phyloP scores from a whole-genome alignment of 2,888 invertebrate genomes.

The Synanthedon tipuliformis region DNA sequence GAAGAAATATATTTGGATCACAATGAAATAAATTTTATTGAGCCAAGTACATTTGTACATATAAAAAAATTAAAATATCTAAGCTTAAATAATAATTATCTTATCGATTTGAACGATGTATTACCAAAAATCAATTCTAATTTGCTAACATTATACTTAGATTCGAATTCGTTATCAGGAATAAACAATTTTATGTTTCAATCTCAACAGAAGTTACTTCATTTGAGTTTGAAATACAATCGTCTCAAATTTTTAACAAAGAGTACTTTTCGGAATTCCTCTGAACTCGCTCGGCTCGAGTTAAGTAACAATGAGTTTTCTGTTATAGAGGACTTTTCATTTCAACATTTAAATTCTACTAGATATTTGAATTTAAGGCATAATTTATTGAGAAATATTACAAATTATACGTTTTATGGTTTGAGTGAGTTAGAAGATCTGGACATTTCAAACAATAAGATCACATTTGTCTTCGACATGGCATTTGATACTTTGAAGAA shows the following conservation, averaged over 20 bases:
- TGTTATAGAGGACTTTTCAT: constrained; percentile 83
- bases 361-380: constrained; percentile 83
- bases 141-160: constrained; percentile 80
- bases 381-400: constrained; percentile 78
- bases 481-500: constrained; percentile 83
- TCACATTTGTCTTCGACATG: constrained; percentile 77
- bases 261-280: constrained; percentile 79
- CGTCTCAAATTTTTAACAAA: constrained; percentile 77
- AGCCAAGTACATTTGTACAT: constrained; percentile 80
- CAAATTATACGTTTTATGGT: constrained; percentile 79
- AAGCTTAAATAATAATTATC: constrained; percentile 83
- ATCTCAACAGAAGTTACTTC: constrained; percentile 83
- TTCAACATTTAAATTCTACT: constrained; percentile 79
- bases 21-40: constrained; percentile 84
- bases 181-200: constrained; percentile 81
- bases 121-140: constrained; percentile 78
- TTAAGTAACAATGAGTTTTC: constrained; percentile 83
- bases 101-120: constrained; percentile 81
- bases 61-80: constrained; percentile 83
- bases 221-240: constrained; percentile 86
- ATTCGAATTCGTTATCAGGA: constrained; percentile 79
- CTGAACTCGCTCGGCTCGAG: constrained; percentile 79
- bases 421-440: constrained; percentile 83
- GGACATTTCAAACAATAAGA: constrained; percentile 78
- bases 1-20: constrained; percentile 88